phyloP scores from a whole-genome alignment of 2,888 invertebrate species.

The Neuroscelio doddi region DNA sequence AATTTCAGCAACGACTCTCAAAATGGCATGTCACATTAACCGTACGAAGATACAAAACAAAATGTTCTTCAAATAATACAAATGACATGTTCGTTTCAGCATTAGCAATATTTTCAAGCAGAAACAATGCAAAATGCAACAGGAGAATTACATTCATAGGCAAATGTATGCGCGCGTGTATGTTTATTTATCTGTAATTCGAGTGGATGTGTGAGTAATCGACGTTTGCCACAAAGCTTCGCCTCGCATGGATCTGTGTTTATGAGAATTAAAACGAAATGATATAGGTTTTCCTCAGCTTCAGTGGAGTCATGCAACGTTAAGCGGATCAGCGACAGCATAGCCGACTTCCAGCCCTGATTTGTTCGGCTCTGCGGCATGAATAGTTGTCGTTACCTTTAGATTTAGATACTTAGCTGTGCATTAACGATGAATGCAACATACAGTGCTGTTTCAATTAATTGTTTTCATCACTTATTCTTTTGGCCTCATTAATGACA shows the following conservation, averaged over 20 bases:
- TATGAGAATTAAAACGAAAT: constrained; percentile 56
- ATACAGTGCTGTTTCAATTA: constrained; percentile 54
- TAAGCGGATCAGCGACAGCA: constrained; percentile 44
- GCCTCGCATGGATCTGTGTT: constrained; percentile 72
- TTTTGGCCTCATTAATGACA: constrained; percentile 28
- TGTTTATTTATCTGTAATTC: constrained; percentile 54
- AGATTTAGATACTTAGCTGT: constrained; percentile 70
- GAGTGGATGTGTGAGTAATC: constrained; percentile 66
- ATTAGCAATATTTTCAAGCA: constrained; percentile 12
- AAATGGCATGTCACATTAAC: not conserved
- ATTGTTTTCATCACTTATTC: constrained; percentile 44
- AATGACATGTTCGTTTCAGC: constrained; percentile 32
- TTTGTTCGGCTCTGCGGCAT: constrained; percentile 67
- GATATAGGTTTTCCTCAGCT: constrained; percentile 40
- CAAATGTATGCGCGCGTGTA: constrained; percentile 55
- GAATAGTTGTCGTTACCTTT: constrained; percentile 71
- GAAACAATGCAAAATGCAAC: constrained; percentile 11
- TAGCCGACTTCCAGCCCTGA: constrained; percentile 34
- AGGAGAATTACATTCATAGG: constrained; percentile 38
- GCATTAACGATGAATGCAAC: constrained; percentile 71
- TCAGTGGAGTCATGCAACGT: constrained; percentile 20
- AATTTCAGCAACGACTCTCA: not conserved
- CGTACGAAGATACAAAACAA: no score
- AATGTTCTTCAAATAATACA: not conserved
- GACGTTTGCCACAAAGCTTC: constrained; percentile 71